Conservation (phyloP, 2,113 vertebrate species). For the Rattus norvegicus region DNA sequence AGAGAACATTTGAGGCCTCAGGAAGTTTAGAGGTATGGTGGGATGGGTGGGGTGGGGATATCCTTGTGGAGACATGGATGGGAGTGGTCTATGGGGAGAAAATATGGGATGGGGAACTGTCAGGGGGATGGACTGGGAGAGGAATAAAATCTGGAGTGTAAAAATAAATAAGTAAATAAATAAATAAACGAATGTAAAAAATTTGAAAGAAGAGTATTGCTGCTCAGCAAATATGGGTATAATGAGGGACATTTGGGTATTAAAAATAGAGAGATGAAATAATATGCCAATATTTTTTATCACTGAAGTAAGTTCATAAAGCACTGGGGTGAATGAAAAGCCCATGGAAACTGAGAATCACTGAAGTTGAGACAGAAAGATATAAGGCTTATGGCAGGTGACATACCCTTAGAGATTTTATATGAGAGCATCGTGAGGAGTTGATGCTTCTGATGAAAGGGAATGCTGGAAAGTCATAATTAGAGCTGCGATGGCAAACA, state of each 20-base stretch:
- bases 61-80: no score
- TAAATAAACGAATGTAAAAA: background rate
- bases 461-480: background rate
- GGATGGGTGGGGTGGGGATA: no score
- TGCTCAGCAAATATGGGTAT: background rate
- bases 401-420: background rate
- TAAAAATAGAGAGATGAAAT: background rate
- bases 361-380: background rate
- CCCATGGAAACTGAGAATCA: background rate
- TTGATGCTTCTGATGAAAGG: background rate
- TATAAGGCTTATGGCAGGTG: background rate
- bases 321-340: background rate
- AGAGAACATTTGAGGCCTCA: no score
- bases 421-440: background rate
- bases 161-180: no score
- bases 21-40: no score
- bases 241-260: background rate
- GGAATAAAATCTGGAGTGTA: no score
- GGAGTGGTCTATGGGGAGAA: no score
- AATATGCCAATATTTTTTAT: background rate
- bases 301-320: background rate
- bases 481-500: background rate
- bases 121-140: no score
- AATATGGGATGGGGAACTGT: no score
- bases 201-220: background rate